phyloP scores from a whole-genome alignment of 2,113 vertebrate species.

The Phrynosoma platyrhinos region DNA sequence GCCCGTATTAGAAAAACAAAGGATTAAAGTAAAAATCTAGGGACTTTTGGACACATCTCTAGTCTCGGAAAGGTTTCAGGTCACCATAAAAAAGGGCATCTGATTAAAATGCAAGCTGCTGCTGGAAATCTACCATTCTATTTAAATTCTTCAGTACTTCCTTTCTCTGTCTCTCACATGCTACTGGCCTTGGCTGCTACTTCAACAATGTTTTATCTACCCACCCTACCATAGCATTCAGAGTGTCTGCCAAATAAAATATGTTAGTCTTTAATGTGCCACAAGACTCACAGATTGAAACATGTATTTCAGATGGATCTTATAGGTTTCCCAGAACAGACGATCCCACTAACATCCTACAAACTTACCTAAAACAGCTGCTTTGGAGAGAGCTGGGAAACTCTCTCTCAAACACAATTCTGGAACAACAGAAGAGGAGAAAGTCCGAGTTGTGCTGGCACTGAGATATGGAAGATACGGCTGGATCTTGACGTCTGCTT shows the following conservation, averaged over 20 bases:
- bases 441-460: background rate
- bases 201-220: no score
- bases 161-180: background rate
- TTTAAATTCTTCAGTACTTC: background rate
- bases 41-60: background rate
- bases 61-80: background rate
- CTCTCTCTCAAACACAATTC: background rate
- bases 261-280: no score
- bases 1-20: background rate
- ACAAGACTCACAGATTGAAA: no score
- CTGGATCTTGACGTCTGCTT: background rate
- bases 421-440: background rate
- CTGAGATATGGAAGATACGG: background rate
- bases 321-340: no score
- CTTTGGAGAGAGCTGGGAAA: background rate
- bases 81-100: background rate
- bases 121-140: background rate
- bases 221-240: background rate
- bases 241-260: no score
- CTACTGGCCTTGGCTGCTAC: background rate
- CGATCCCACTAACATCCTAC: no score
- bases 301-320: no score
- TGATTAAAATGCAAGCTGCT: background rate
- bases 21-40: background rate
- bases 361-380: no score